Percentiles rank a stretch among this genome's conserved stretches.
phyloP scores from a whole-genome alignment of 2,888 invertebrate species.

The Tanytarsus gracilentus region DNA sequence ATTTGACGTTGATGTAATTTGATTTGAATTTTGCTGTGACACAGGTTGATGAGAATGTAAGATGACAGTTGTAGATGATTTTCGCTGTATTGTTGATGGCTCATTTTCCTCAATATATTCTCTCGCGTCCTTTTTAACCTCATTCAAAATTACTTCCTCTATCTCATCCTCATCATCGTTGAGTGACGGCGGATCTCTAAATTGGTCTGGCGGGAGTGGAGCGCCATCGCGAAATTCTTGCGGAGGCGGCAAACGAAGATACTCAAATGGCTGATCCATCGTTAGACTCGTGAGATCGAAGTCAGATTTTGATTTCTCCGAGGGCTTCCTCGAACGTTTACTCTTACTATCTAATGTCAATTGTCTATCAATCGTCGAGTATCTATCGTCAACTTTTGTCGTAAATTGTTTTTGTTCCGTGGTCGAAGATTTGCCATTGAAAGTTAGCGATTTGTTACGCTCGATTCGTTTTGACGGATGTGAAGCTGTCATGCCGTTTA shows the following conservation, averaged over 20 bases:
- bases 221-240: constrained; percentile 75
- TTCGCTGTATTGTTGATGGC: neutral
- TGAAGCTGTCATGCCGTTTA: neutral
- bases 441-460: constrained; percentile 30
- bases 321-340: constrained; percentile 30
- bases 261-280: constrained; percentile 57
- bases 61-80: no score
- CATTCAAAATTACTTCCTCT: neutral
- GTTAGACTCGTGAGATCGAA: constrained; percentile 48
- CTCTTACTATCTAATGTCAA: constrained; percentile 46
- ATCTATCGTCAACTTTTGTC: constrained; percentile 45
- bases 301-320: constrained; percentile 51
- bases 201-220: constrained; percentile 66
- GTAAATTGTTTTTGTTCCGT: no score
- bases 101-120: neutral
- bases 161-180: constrained; percentile 8
- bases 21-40: constrained; percentile 4
- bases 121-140: neutral
- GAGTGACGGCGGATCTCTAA: constrained; percentile 48
- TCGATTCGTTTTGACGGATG: constrained; percentile 20
- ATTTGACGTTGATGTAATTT: no score
- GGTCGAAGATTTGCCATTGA: constrained; percentile 22
- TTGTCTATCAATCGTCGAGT: constrained; percentile 44
- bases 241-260: constrained; percentile 65
- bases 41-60: constrained; percentile 7